Evolutionary conservation across 1,140 invertebrate species (phyloP).

Genomic region (Cecropterus lyciades): DNA sequence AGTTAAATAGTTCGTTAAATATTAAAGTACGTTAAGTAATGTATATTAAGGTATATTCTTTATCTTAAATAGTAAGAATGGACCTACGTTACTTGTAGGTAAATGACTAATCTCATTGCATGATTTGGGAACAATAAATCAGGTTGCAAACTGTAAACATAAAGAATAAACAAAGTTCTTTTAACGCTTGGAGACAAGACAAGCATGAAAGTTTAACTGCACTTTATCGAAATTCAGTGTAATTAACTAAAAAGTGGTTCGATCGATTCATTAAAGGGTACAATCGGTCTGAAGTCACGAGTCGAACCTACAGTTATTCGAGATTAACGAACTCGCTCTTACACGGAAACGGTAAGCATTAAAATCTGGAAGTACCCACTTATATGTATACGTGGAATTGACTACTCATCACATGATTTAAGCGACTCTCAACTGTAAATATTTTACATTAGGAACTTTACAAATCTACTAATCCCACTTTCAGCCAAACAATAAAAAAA

Average conservation of each 20-base stretch:
- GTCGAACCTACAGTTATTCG: conserved; percentile 31
- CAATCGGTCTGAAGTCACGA: conserved; percentile 29
- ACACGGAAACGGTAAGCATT: conserved; percentile 22
- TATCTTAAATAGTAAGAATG: no score
- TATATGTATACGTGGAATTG: conserved; percentile 10
- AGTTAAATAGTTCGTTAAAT: no score
- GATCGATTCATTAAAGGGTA: conserved; percentile 27
- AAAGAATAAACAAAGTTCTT: conserved; percentile 1
- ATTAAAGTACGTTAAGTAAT: no score
- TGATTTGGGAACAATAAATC: conserved; percentile 1
- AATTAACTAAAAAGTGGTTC: conserved; percentile 30
- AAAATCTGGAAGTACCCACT: conserved; percentile 8
- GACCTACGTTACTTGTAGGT: no score
- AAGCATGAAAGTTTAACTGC: conserved; percentile 17
- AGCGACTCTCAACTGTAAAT: background rate
- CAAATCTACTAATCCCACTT: background rate
- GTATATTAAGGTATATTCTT: no score
- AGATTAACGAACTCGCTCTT: conserved; percentile 36
- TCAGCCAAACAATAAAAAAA: conserved; percentile 40
- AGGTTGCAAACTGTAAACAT: background rate
- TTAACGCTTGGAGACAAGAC: conserved; percentile 2
- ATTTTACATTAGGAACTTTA: no score
- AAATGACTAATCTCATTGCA: no score
- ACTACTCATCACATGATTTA: conserved; percentile 11
- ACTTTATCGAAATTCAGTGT: conserved; percentile 18